These are phyloP conservation scores for Pycnomerus fuliginosus DNA, from an alignment of 2,888 invertebrate genomes.

Conservation along the genomic window DNA sequence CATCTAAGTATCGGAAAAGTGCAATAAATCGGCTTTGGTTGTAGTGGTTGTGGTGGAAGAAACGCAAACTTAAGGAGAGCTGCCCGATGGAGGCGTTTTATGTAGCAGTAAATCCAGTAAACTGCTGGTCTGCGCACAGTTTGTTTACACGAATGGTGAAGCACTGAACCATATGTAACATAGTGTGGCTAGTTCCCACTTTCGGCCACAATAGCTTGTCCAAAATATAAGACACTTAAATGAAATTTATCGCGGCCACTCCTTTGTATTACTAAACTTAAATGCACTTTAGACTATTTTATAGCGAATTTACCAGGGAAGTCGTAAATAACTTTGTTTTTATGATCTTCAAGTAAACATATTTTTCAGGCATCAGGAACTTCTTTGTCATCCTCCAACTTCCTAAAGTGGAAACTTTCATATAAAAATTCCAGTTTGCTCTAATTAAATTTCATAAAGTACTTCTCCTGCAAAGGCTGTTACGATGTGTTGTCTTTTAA, in stretches of 20 bases:
- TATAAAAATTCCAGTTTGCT: conserved; percentile 12
- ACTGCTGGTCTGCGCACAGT: conserved; percentile 46
- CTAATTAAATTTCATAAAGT: conserved; percentile 12
- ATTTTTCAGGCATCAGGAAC: conserved; percentile 17
- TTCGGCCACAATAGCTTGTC: conserved; percentile 35
- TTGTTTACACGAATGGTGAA: conserved; percentile 47
- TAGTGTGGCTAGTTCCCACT: conserved; percentile 36
- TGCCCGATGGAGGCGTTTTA: conserved; percentile 44
- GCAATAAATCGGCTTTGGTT: too few species aligned
- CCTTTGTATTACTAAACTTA: conserved; percentile 39
- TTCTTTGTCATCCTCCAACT: conserved; percentile 9
- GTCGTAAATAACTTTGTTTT: conserved; percentile 25
- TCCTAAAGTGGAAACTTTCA: conserved; percentile 4
- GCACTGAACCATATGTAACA: conserved; percentile 43
- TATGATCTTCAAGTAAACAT: conserved; percentile 22
- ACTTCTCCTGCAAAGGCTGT: too few species aligned
- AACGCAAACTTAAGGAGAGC: conserved; percentile 13
- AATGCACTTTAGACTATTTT: conserved; percentile 36
- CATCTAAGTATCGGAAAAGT: too few species aligned
- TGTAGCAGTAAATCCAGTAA: conserved; percentile 48
- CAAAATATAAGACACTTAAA: conserved; percentile 41
- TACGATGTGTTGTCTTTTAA: too few species aligned
- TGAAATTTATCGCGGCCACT: conserved; percentile 36
- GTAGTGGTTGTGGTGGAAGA: too few species aligned
- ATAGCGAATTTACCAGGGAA: conserved; percentile 31